Base-by-base conservation (phyloP, 2,797 vertebrate genomes). In the Discoglossus pictus region DNA sequence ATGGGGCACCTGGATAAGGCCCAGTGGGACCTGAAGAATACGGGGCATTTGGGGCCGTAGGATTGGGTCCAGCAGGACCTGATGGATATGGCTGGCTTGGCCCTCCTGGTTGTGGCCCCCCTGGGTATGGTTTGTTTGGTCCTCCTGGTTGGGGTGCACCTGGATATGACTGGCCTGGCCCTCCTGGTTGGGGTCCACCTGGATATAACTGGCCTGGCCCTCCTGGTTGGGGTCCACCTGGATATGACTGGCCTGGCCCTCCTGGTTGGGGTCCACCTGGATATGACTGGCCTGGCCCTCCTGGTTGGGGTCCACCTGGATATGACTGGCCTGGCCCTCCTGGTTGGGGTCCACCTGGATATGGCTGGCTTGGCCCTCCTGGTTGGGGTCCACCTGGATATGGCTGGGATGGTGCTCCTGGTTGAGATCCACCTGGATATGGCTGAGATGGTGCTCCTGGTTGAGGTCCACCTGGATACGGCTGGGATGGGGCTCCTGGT, bases 1-100 rank as follows among this genome's bases (percentile, higher is more conserved):
- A 73, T 88, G 81, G 90, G 85, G 78, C 85, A 55, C 27, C 87
- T 88, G 42, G 85, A 83, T 70, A 89, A 86, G 9, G 86, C 83
- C 61, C 89, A 88, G 27, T 84, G 61, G 11, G 89, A 83, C 63
- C 53, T 11, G 61, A 9, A 20, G 50, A 10, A 58, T 66, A 66
- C 12, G 50, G 59, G 10, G 39, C 67, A 63, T 50, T 69, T 55
- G 67, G 67, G 34, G 50, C 56, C 16, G 38, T 23, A 36, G 67
- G 67, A 6, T 62, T 40, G 11, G 61, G 58, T 13, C 67, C 67
- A 48, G 67, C 20, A 17, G 65, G 31, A 13, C 46, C 56, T 16
- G 54, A 56, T 44, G 88, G 87, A 78, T 89, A 90, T 69, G 86
- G 87, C 67, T 79, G 82, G 38, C 85, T 82, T 13, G 86, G 87